A percentile compares a stretch with the other conserved stretches of the same genome.
These are phyloP conservation scores for Allacma fusca DNA, from an alignment of 2,888 invertebrate genomes.

Conservation along the genomic window DNA sequence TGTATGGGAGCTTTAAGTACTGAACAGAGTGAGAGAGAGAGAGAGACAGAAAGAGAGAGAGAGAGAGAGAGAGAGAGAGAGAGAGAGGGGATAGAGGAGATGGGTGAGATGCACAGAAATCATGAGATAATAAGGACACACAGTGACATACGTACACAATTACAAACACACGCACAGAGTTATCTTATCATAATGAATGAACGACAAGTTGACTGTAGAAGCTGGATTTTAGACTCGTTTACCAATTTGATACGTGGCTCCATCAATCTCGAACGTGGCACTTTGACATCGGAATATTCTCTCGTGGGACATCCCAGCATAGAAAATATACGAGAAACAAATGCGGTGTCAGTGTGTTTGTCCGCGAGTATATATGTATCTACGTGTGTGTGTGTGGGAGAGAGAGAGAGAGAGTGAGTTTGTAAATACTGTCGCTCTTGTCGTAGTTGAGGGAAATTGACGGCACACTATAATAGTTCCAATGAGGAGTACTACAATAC, in stretches of 20 bases:
- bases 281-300: slow-evolving; percentile 73
- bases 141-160: not conserved
- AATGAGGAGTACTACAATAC: no score
- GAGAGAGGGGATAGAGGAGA: no score
- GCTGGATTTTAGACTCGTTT: slow-evolving; percentile 63
- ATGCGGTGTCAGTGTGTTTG: slow-evolving; percentile 1
- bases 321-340: slow-evolving; percentile 12
- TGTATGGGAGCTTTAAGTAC: no score
- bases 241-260: slow-evolving; percentile 87
- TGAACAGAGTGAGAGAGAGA: no score
- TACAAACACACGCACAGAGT: slow-evolving; percentile 5
- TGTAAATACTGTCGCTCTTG: no score
- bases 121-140: not conserved
- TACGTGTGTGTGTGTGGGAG: no score
- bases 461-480: no score
- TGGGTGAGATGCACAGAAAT: no score
- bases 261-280: slow-evolving; percentile 86
- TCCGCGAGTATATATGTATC: no score
- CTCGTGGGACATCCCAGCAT: slow-evolving; percentile 58
- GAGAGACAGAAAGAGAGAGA: not conserved
- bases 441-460: no score
- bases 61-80: not conserved
- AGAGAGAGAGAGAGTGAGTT: no score
- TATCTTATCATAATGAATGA: slow-evolving; percentile 21
- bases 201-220: not conserved